Base-by-base conservation (phyloP, 2,888 invertebrate genomes). In the Pyrrhia umbra region DNA sequence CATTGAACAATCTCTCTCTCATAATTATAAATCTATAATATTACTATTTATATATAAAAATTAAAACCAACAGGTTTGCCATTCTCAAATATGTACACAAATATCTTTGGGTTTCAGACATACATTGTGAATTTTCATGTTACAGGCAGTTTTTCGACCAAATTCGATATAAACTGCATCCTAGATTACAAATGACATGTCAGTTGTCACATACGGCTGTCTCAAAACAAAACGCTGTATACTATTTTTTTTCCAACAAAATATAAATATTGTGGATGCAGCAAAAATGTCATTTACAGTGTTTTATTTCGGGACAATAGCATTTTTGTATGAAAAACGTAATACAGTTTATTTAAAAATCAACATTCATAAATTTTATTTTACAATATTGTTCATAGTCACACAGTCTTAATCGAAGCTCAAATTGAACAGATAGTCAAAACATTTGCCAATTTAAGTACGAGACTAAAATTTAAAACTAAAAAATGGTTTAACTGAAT, bases 1-100 rank as follows among this genome's bases (percentile, higher is more conserved):
- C 69, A 66, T 50, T 37, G 10, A 37, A n/a, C 0, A 34, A 25
- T 15, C 6, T 39, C 25, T 43, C 43, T 56, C 64, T 60, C 66
- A 13, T 50, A 10, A 34, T 40, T n/a, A 15, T 20, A 59, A 46
- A 0, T 40, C 21, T 57, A 50, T 10, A n/a, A 8, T 49, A 64
- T n/a, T 45, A 34, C 34, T 27, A 34, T n/a, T 4, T 23, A 23
- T 23, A 23, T 2, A 6, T 34, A 34, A 3, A 5, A 9, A 1
- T 34, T 5, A n/a, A 3, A n/a, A n/a, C 34, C 13, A 34, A 34
- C 5, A 34, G 5, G 0, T 34, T 4, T 34, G 34, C 34, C n/a
- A 9, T 5, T 34, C 34, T 58, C 23, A 67, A 65, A 23, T 45
- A 60, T 40, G 10, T 51, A 69, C 21, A 61, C 20, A 46, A 8